Percentiles rank a stretch among this genome's conserved stretches.
These are phyloP conservation scores for Mythimna lalbum DNA, from an alignment of 2,888 invertebrate species.

Conservation along the genomic window DNA sequence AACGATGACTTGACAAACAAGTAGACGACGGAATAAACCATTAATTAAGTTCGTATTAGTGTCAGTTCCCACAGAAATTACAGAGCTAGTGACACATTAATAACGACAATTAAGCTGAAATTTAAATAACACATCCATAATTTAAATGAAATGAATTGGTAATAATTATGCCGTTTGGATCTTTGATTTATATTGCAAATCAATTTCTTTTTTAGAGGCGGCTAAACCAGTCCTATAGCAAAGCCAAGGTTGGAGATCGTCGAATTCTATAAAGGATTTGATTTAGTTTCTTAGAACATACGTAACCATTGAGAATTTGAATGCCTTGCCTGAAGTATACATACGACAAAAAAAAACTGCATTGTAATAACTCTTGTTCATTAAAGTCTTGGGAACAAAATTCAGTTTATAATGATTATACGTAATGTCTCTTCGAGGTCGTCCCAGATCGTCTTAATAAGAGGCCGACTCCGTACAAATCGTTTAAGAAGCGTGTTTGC, in stretches of 20 bases:
- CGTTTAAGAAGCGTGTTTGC: slow-evolving; percentile 56
- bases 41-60: slow-evolving; percentile 76
- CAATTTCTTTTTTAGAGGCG: neutral
- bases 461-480: slow-evolving; percentile 53
- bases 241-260: neutral
- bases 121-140: slow-evolving; percentile 25
- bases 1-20: slow-evolving; percentile 75
- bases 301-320: neutral
- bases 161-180: slow-evolving; percentile 18
- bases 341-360: slow-evolving; percentile 23
- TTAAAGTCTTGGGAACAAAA: slow-evolving; percentile 60
- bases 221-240: slow-evolving; percentile 12
- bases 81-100: slow-evolving; percentile 69
- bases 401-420: slow-evolving; percentile 58
- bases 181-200: slow-evolving; percentile 29
- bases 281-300: neutral
- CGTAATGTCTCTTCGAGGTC: slow-evolving; percentile 58
- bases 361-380: slow-evolving; percentile 47
- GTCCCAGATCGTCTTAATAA: slow-evolving; percentile 64
- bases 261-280: neutral
- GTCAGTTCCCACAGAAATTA: slow-evolving; percentile 66
- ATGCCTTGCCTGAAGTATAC: slow-evolving; percentile 1
- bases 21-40: slow-evolving; percentile 68
- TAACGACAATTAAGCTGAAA: slow-evolving; percentile 57
- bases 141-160: slow-evolving; percentile 34